Percentiles rank a stretch among this genome's conserved stretches.
phyloP scores from a whole-genome alignment of 2,888 invertebrate species.

The Thecophora atra region DNA sequence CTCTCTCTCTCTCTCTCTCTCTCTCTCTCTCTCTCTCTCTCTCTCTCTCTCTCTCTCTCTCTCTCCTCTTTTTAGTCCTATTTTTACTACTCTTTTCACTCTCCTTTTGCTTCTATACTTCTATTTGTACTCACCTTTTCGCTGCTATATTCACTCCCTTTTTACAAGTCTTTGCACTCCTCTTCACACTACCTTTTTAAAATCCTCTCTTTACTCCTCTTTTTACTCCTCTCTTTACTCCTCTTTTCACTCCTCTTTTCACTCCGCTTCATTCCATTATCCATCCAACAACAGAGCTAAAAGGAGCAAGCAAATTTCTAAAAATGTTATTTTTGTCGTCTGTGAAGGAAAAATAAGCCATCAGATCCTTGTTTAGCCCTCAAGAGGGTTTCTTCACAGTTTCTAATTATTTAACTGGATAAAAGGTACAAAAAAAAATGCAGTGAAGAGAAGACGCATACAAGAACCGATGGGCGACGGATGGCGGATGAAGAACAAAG shows the following conservation, averaged over 20 bases:
- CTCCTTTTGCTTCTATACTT: background rate
- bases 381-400: background rate
- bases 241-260: background rate
- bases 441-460: too few relatives aligned
- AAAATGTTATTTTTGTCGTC: too few relatives aligned
- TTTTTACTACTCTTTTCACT: background rate
- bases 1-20: slow-evolving; percentile 4
- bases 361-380: background rate
- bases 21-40: background rate
- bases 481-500: too few relatives aligned
- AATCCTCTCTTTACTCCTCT: too few relatives aligned
- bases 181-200: background rate
- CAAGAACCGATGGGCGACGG: too few relatives aligned
- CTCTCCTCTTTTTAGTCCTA: background rate
- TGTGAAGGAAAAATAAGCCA: background rate
- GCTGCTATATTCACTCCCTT: background rate
- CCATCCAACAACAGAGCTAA: too few relatives aligned
- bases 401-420: too few relatives aligned
- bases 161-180: background rate
- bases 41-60: background rate
- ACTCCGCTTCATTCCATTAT: too few relatives aligned
- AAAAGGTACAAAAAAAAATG: too few relatives aligned
- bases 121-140: too few relatives aligned
- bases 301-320: background rate
- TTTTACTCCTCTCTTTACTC: too few relatives aligned